Conservation (phyloP, 2,888 invertebrate genomes). For the Cosmia pyralina region DNA sequence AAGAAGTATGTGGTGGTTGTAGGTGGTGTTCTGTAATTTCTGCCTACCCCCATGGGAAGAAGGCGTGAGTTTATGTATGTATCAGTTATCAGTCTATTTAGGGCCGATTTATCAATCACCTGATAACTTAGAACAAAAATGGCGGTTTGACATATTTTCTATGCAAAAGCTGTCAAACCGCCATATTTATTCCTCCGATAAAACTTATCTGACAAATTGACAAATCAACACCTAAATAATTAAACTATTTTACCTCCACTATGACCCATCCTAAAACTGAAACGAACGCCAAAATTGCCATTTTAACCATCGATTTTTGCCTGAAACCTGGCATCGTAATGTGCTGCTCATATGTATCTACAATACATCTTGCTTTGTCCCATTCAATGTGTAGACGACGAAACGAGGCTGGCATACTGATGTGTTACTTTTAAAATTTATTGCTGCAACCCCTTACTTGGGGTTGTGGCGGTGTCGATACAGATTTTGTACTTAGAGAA, state of each 20-base stretch:
- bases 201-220: no score
- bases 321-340: conserved; percentile 70
- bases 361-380: conserved; percentile 88
- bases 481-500: conserved; percentile 12
- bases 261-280: neutral
- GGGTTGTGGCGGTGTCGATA: conserved; percentile 65
- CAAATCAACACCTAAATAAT: no score
- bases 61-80: neutral
- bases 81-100: no score
- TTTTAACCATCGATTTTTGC: conserved; percentile 64
- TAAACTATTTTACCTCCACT: neutral
- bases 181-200: no score
- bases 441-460: conserved; percentile 76
- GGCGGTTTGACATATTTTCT: no score
- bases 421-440: conserved; percentile 88
- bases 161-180: no score
- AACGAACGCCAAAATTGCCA: conserved; percentile 39
- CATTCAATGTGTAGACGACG: conserved; percentile 81
- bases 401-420: conserved; percentile 86
- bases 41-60: neutral
- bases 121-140: no score
- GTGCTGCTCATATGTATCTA: conserved; percentile 75
- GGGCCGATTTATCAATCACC: no score
- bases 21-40: neutral
- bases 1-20: neutral